phyloP scores from a whole-genome alignment of 2,888 invertebrate genomes.

The Epinotia nisella region DNA sequence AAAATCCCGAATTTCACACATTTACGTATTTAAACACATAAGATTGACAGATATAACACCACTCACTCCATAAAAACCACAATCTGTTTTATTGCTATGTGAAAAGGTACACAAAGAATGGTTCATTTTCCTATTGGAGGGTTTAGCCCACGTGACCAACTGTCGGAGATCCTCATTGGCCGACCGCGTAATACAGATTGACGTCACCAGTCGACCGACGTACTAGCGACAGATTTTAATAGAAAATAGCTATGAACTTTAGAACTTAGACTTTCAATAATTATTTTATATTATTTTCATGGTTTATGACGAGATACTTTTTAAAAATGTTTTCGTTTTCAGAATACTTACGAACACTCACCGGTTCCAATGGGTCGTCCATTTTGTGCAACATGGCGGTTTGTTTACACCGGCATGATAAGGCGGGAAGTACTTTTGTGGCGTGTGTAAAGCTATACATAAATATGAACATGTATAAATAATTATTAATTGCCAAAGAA shows the following conservation, averaged over 20 bases:
- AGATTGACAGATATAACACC: constrained; percentile 83
- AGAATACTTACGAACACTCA: constrained; percentile 61
- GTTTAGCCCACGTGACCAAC: constrained; percentile 80
- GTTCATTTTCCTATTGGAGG: constrained; percentile 77
- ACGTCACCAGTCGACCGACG: constrained; percentile 63
- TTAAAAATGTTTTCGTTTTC: constrained; percentile 27
- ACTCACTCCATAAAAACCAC: constrained; percentile 83
- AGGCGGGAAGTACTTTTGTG: constrained; percentile 75
- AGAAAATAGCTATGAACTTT: background rate
- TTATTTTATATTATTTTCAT: constrained; percentile 18
- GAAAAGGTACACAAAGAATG: constrained; percentile 85
- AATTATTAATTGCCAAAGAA: constrained; percentile 58
- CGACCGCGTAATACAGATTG: constrained; percentile 51
- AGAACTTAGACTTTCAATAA: background rate
- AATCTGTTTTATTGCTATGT: constrained; percentile 81
- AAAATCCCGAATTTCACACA: constrained; percentile 89
- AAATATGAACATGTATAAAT: constrained; percentile 56
- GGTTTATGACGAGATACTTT: constrained; percentile 10
- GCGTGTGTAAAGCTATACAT: constrained; percentile 48
- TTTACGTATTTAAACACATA: constrained; percentile 83
- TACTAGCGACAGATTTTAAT: constrained; percentile 49
- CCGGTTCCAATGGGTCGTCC: constrained; percentile 62
- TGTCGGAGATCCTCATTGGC: constrained; percentile 74
- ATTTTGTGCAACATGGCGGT: constrained; percentile 82
- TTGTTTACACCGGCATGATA: constrained; percentile 85